Evolutionary conservation across 2,888 invertebrate genomes (phyloP).

Genomic region (Perizoma affinitatum): DNA sequence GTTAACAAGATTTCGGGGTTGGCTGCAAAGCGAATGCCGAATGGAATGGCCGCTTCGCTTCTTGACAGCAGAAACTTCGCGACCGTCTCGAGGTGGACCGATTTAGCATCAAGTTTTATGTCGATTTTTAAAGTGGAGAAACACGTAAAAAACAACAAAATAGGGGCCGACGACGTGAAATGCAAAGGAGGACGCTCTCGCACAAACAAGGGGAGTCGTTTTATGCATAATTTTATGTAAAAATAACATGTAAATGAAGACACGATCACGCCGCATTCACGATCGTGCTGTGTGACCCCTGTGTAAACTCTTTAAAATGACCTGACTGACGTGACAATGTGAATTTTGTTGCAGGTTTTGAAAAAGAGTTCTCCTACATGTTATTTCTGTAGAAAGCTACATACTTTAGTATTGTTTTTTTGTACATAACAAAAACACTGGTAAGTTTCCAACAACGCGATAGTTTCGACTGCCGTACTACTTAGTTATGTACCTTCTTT

Average conservation of each 20-base stretch:
- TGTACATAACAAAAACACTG: slow-evolving; percentile 16
- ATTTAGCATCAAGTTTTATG: slow-evolving; percentile 58
- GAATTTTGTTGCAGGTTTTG: slow-evolving; percentile 40
- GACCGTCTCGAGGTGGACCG: slow-evolving; percentile 61
- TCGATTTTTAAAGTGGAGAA: slow-evolving; percentile 56
- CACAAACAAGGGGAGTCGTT: slow-evolving; percentile 78
- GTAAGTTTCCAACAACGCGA: slow-evolving; percentile 12
- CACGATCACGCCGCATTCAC: slow-evolving; percentile 59
- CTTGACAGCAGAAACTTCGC: slow-evolving; percentile 68
- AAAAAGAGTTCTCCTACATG: slow-evolving; percentile 5
- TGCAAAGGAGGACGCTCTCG: slow-evolving; percentile 81
- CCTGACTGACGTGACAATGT: slow-evolving; percentile 62
- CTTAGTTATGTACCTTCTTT: slow-evolving; percentile 23
- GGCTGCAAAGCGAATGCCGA: slow-evolving; percentile 36
- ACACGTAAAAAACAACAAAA: slow-evolving; percentile 58
- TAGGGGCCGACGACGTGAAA: slow-evolving; percentile 74
- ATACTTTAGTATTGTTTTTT: slow-evolving; percentile 20
- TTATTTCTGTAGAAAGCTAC: slow-evolving; percentile 5
- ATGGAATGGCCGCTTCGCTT: slow-evolving; percentile 67
- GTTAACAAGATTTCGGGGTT: slow-evolving; percentile 42
- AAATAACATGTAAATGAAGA: slow-evolving; percentile 44
- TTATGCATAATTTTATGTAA: slow-evolving; percentile 48
- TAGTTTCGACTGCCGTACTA: slow-evolving; percentile 4
- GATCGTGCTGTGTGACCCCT: slow-evolving; percentile 60
- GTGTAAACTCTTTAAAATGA: slow-evolving; percentile 56